Evolutionary conservation across 2,113 vertebrate species (phyloP), one percentile per base, ranked within the genome.

Genomic region (Sclerurus mexicanus): DNA sequence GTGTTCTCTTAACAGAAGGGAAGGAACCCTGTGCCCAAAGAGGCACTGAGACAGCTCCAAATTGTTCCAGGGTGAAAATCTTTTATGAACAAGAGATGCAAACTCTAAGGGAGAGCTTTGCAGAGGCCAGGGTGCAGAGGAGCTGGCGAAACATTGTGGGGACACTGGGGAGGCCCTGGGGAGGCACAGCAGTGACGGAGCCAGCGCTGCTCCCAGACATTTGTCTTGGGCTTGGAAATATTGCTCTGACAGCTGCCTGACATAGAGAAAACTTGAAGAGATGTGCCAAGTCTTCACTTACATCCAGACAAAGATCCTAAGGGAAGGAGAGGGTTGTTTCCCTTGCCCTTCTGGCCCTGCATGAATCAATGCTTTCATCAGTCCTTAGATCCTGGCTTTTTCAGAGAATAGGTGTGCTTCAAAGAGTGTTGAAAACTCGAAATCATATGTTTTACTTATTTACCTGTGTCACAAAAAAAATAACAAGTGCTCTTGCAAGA

Each of bases 1-100:
- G 7, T 1, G 0, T 28, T 12, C 75, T 7, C 10, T 64, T 80
- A 40, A 40, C 0, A 0, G 5, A 75, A 7, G 2, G 12, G 9
- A 69, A 76, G 47, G 21, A 63, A 5, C 3, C 13, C 15, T 59
- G 31, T 75, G 11, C 7, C 4, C 4, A 4, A 24, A 12, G 15
- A 63, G 9, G 21, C 30, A 14, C 12, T 39, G 21, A 76, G 14
- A 53, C 1, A 8, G 12, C 5, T 14, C 40, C 24, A 72, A 7
- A 35, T 17, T 1, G 0, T 49, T 87, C 8, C 20, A 56, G 44
- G 21, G 15, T 37, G 44, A 82, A 78, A 42, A 56, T 44, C 9
- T 62, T 72, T 4, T 7, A 3, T 16, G 6, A 12, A 14, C 4
- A 74, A 23, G 25, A 28, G 30, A 69, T 5, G 10, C 3, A 81